Base-by-base conservation (phyloP, 2,888 invertebrate species). In the Gerris lacustris region DNA sequence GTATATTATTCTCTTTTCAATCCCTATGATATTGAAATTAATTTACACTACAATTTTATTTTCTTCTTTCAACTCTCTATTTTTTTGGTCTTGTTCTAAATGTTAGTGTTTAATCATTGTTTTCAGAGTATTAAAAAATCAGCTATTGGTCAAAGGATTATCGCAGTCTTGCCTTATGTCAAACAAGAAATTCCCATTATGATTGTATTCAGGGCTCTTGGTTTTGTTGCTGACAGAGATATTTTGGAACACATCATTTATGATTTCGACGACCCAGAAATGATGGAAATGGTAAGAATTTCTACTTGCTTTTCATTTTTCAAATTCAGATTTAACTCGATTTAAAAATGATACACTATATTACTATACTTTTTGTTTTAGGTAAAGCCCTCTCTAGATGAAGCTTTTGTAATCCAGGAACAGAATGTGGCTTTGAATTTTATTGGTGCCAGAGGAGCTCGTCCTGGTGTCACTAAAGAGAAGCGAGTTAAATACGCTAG, bases 141-240 rank as follows among this genome's bases (percentile, higher is more conserved):
- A 31, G 96, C 97, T 0, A 98, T 99, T 82, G 99, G 99, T 66
- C 99, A 99, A 82, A 86, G 97, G 74, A 99, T 99, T 73, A 94
- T 98, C 77, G 95, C 96, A 2, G 96, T 99, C 80, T 84, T 99
- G 71, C 99, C 99, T 0, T 99, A 99, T 79, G 96, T 99, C 73
- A 97, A 96, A 79, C 96, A 98, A 83, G 99, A 99, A 84, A 99
- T 99, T 77, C 99, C 99, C 0, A 96, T 99, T 72, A 99, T 99
- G 92, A 96, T 99, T 79, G 98, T 99, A 2, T 99, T 99, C 80
- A 87, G 98, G 80, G 99, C 98, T n/a, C 83, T 96, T 72, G 98
- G 99, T 55, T 99, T 99, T 83, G 99, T 99, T 66, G 97, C 99
- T 7, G 99, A 99, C 82, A 87, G 99, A 78, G 99, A 99, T 82